Percentiles rank a stretch among this genome's conserved stretches.
These are phyloP conservation scores for Chaetops frenatus DNA, from an alignment of 2,113 vertebrate genomes.

Conservation along the genomic window DNA sequence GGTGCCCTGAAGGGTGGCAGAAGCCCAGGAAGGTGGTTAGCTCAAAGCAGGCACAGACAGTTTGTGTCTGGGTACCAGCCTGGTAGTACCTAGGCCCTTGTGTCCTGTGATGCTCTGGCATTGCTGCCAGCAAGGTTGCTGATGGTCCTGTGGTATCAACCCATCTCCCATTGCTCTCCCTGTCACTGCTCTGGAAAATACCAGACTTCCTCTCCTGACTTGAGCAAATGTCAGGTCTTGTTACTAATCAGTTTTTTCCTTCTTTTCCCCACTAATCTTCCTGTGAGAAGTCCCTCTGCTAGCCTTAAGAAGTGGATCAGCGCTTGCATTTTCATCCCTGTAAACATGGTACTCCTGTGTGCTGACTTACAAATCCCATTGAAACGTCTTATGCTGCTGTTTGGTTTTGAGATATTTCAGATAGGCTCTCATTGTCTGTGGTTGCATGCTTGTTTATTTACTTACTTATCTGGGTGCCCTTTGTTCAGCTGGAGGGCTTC, in stretches of 20 bases:
- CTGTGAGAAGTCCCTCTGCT: not conserved
- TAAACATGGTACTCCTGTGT: not conserved
- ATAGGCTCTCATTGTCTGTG: not conserved
- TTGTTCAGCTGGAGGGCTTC: not conserved
- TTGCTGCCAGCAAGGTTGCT: not conserved
- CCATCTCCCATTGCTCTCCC: not conserved
- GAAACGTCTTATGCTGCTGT: not conserved
- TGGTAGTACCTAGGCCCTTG: not conserved
- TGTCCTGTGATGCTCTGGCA: not conserved
- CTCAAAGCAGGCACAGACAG: not conserved
- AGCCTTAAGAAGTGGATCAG: not conserved
- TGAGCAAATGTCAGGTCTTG: not conserved
- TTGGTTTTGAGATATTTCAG: constrained; percentile 1
- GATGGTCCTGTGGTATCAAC: not conserved
- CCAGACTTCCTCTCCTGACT: not conserved
- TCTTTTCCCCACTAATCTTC: not conserved
- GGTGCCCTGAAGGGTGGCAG: not conserved
- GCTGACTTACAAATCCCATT: not conserved
- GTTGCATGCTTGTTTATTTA: not conserved
- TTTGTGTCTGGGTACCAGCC: not conserved
- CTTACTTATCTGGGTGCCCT: not conserved
- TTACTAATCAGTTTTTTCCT: not conserved
- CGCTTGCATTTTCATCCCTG: not conserved
- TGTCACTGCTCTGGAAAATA: not conserved
- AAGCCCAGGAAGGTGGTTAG: not conserved